Base-by-base conservation (phyloP, 30 jellyfish, hydroid and myxozoan species). In the Aurelia aurita complex sp. Pacific region DNA sequence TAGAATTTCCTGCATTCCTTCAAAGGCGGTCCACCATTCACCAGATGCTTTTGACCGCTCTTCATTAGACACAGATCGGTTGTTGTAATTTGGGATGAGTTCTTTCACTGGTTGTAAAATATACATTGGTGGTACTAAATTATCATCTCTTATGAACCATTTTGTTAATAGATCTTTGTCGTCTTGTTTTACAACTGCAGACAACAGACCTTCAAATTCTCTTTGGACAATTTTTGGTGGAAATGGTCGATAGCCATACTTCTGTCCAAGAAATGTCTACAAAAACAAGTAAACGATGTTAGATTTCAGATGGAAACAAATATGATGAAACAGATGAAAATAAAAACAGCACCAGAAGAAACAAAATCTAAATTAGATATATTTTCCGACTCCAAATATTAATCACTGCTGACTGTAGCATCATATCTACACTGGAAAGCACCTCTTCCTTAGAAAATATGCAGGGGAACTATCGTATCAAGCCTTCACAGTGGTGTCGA, bases 231-330 rank as follows among this genome's bases (percentile, higher is more conserved):
- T 92, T 71, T 81, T 86, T 16, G 98, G 98, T 3, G 98, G 98
- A 83, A 92, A 92, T 15, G 98, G 98, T 33, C 98, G 89, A 67
- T 92, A 92, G 18, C 97, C 97, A 80, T 91, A 91, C 23, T 91
- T 91, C 73, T 91, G 97, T 6, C 96, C 96, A 50, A 91, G 91
- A 55, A 91, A 91, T 70, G 97, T 85, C 96, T 83, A 52, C 35
- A 7, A 9, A 68, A 46, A 46, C 32, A 64, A 61, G 69, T 23
- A 53, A 64, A 23, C 29, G 29, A 23, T 23, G 29, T 23, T 23
- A 23, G 29, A 23, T 23, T 23, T 23, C 29, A 23, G 29, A 23
- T 23, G 29, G 29, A 23, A 23, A 23, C 29, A 23, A 23, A 23
- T 23, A 23, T 23, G 29, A 23, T 23, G 29, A 23, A 23, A 23